Base-by-base conservation (phyloP, 2,113 vertebrate species). In the Hymenochirus boettgeri region DNA sequence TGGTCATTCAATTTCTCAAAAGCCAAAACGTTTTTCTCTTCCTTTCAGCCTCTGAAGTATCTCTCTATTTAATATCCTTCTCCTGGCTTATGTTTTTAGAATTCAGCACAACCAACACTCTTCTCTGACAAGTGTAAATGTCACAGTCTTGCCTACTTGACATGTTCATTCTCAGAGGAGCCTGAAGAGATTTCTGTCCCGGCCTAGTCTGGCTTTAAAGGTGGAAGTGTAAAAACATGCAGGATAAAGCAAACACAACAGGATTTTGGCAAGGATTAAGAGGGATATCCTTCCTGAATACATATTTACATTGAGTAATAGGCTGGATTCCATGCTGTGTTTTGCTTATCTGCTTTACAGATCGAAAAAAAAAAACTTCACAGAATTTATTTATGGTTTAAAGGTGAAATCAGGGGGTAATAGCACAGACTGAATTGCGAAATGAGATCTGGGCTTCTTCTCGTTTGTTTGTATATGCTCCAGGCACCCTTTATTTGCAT, bases 91-190 rank as follows among this genome's bases (percentile, higher is more conserved):
- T 21, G 8, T 27, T 66, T 65, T 66, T 22, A 35, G 47, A 69
- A 69, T 26, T 51, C 25, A 29, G 46, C 13, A 17, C 24, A 15
- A 57, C 47, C 48, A 31, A 12, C 47, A 18, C 24, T 60, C 13
- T 59, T 50, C 47, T 42, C 37, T 69, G 65, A 69, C 65, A 69
- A 69, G 65, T 53, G 57, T 59, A 69, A 69, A 69, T 69, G 65
- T 69, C 65, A 69, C 47, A 31, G 63, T 35, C 12, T 65, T 37
- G 9, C 19, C 55, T 23, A 52, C 23, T 17, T 47, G 48, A 9
- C 9, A 19, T 27, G 6, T 62, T 75, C 52, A 54, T 15, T 21
- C 29, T 67, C 15, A 1, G 29, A 1, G 39, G 33, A 12, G 58
- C 26, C 56, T 73, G 12, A 42, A 59, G 18, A 21, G 65, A 59